phyloP scores from a whole-genome alignment of 1,140 invertebrate genomes.

The Ericerus pela region DNA sequence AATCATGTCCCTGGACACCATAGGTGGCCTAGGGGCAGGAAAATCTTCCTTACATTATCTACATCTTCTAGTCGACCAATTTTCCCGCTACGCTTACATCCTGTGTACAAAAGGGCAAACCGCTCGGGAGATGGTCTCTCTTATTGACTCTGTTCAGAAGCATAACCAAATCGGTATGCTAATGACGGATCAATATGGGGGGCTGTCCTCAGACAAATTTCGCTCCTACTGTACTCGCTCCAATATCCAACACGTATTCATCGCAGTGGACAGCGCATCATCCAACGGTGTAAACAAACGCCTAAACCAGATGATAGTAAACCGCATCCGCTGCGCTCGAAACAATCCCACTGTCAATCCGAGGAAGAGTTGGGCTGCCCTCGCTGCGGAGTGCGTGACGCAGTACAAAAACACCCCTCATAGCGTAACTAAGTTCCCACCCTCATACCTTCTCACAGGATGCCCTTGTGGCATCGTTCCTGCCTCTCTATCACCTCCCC shows the following conservation, averaged over 20 bases:
- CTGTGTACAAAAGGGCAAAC: no score
- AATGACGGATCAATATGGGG: no score
- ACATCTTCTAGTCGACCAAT: constrained; percentile 23
- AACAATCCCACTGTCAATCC: constrained; percentile 16
- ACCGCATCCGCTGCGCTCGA: constrained; percentile 17
- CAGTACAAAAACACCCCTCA: constrained; percentile 19
- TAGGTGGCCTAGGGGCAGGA: constrained; percentile 23
- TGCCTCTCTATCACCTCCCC: background rate
- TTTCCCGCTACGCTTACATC: constrained; percentile 20
- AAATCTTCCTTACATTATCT: constrained; percentile 23
- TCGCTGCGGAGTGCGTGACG: constrained; percentile 17
- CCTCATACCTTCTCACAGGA: constrained; percentile 14
- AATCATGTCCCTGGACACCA: constrained; percentile 25
- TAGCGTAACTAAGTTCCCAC: no score
- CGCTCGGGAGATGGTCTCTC: no score
- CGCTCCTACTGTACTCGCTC: no score
- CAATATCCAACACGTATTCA: no score
- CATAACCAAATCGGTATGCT: no score
- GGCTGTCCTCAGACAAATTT: no score
- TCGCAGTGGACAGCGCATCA: no score
- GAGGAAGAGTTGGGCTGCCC: constrained; percentile 18
- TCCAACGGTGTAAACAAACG: constrained; percentile 13
- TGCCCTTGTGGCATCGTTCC: background rate
- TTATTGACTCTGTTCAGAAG: no score
- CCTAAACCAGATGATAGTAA: constrained; percentile 4